Conservation (phyloP, 2,888 invertebrate genomes). For the Sinopyrophorus schimmeli region DNA sequence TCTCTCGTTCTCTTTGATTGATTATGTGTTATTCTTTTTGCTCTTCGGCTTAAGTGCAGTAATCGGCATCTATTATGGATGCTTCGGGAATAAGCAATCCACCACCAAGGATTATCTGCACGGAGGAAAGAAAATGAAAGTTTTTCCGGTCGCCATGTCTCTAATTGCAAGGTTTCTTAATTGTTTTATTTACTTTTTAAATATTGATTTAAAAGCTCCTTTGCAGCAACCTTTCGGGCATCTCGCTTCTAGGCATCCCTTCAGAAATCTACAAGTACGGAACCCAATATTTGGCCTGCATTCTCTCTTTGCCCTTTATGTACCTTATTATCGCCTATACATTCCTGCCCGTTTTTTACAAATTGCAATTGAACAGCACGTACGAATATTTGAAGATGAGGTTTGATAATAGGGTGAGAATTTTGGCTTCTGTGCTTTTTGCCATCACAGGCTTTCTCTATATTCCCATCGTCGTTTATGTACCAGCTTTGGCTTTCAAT, state of each 20-base stretch:
- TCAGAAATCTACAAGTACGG: slow-evolving; percentile 75
- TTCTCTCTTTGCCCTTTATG: slow-evolving; percentile 51
- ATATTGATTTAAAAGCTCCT: neutral
- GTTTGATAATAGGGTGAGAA: slow-evolving; percentile 63
- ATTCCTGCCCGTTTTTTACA: slow-evolving; percentile 69
- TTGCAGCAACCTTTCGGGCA: slow-evolving; percentile 72
- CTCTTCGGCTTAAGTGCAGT: slow-evolving; percentile 56
- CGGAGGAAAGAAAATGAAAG: slow-evolving; percentile 68
- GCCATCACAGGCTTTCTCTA: slow-evolving; percentile 62
- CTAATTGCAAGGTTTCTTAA: slow-evolving; percentile 64
- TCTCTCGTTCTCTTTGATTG: slow-evolving; percentile 48
- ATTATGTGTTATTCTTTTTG: slow-evolving; percentile 56
- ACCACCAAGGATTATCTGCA: slow-evolving; percentile 67
- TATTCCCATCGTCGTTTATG: slow-evolving; percentile 69
- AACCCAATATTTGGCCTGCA: slow-evolving; percentile 61
- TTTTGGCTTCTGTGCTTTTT: slow-evolving; percentile 64
- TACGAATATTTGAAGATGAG: slow-evolving; percentile 70
- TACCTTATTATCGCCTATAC: slow-evolving; percentile 49
- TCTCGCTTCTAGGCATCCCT: slow-evolving; percentile 73
- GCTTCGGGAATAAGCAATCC: slow-evolving; percentile 57
- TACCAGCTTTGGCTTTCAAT: slow-evolving; percentile 70
- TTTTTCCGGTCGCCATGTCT: slow-evolving; percentile 69
- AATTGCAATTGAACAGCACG: slow-evolving; percentile 69
- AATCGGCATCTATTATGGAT: slow-evolving; percentile 61
- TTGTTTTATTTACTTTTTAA: neutral